Conservation (phyloP, 1,140 invertebrate species). For the Melipona quadrifasciata region DNA sequence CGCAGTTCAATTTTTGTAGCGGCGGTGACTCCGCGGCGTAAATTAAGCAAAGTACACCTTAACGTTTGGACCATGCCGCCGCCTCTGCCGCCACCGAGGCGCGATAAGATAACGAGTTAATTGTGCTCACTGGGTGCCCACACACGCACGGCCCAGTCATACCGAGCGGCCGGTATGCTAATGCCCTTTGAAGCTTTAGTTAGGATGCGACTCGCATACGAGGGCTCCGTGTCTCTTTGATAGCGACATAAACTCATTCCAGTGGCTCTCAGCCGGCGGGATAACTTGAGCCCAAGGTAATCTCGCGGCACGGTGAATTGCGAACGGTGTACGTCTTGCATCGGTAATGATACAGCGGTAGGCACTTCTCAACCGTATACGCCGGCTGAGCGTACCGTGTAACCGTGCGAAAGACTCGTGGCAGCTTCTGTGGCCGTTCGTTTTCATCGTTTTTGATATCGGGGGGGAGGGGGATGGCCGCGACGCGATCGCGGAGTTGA, state of each 20-base stretch:
- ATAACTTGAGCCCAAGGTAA: slow-evolving; percentile 42
- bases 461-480: too few species aligned
- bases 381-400: neutral
- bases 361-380: slow-evolving; percentile 4
- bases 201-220: slow-evolving; percentile 76
- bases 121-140: slow-evolving; percentile 81
- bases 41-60: slow-evolving; percentile 81
- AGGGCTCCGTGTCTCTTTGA: slow-evolving; percentile 78
- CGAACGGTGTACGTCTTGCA: slow-evolving; percentile 48
- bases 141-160: slow-evolving; percentile 77
- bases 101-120: slow-evolving; percentile 83
- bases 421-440: neutral
- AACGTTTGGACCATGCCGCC: slow-evolving; percentile 79
- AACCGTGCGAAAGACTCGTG: neutral
- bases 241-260: slow-evolving; percentile 80
- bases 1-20: slow-evolving; percentile 66
- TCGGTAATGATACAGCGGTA: slow-evolving; percentile 47
- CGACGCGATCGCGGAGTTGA: too few species aligned
- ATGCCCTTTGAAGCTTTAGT: slow-evolving; percentile 79
- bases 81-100: slow-evolving; percentile 66
- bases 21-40: slow-evolving; percentile 72
- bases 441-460: slow-evolving; percentile 8
- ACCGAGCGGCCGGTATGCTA: slow-evolving; percentile 79
- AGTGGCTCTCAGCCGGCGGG: slow-evolving; percentile 73
- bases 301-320: slow-evolving; percentile 43